Evolutionary conservation across 2,113 vertebrate species (phyloP).

Genomic region (Peromyscus californicus): DNA sequence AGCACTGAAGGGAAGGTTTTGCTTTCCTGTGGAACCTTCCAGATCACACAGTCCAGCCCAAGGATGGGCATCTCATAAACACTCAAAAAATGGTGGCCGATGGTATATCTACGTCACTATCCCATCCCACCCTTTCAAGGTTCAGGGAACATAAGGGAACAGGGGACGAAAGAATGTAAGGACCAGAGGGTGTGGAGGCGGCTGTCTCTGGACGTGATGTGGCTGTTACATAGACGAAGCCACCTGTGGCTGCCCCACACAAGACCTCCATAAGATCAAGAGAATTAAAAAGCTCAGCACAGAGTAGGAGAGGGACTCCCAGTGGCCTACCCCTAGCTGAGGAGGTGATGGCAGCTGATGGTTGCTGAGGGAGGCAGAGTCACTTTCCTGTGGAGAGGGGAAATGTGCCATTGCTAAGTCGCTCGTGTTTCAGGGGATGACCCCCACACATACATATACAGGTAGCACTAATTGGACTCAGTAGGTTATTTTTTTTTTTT

Average conservation of each 20-base stretch:
- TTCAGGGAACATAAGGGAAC: neutral
- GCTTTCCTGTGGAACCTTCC: neutral
- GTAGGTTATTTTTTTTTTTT: neutral
- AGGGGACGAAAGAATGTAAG: neutral
- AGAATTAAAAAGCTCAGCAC: too few relatives aligned
- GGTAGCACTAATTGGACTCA: neutral
- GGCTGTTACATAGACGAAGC: neutral
- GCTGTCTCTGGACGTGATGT: neutral
- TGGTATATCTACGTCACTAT: neutral
- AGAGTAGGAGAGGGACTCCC: too few relatives aligned
- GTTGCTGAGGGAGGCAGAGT: too few relatives aligned
- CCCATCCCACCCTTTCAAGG: neutral
- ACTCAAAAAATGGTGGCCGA: neutral
- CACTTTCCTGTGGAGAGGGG: neutral
- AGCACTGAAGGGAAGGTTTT: accelerated
- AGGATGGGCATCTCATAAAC: neutral
- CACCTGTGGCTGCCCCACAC: neutral
- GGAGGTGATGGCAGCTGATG: neutral
- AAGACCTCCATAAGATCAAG: neutral
- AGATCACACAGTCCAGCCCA: neutral
- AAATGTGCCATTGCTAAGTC: too few relatives aligned
- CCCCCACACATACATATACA: neutral
- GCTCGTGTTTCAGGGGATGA: neutral
- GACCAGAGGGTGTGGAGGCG: neutral
- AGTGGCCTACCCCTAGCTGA: neutral